These are phyloP conservation scores for Catagonus wagneri DNA, from an alignment of 2,113 vertebrate genomes.

Conservation along the genomic window DNA sequence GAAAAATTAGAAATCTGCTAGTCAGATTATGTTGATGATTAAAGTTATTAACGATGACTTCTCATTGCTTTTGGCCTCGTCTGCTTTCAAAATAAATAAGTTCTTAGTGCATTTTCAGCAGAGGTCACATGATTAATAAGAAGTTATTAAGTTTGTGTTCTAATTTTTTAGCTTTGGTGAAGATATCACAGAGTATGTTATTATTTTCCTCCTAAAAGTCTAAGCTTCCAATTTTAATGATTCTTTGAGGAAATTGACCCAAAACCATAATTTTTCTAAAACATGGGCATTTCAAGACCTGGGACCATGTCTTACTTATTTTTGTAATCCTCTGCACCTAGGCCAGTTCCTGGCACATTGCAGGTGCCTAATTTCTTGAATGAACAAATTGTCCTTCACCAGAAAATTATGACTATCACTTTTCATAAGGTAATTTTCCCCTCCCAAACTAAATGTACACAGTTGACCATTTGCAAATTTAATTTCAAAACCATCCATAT, in stretches of 20 bases:
- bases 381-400: background rate
- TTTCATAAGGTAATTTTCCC: background rate
- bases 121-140: background rate
- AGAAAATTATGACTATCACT: constrained; percentile 3
- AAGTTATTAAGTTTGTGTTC: constrained; percentile 9
- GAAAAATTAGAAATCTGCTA: constrained; percentile 51
- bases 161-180: constrained; percentile 38
- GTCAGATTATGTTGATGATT: constrained; percentile 19
- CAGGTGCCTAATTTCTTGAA: background rate
- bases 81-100: background rate
- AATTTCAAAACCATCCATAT: background rate
- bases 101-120: background rate
- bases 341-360: background rate
- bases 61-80: constrained; percentile 27
- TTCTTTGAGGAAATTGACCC: constrained; percentile 12
- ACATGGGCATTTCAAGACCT: background rate
- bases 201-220: constrained; percentile 53
- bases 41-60: constrained; percentile 33
- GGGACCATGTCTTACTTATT: background rate
- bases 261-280: constrained; percentile 52
- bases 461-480: constrained; percentile 8
- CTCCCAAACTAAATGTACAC: background rate
- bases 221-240: constrained; percentile 36
- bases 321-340: background rate
- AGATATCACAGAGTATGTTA: background rate